Conservation (phyloP, 2,888 invertebrate genomes). For the Watsonalla cultraria region DNA sequence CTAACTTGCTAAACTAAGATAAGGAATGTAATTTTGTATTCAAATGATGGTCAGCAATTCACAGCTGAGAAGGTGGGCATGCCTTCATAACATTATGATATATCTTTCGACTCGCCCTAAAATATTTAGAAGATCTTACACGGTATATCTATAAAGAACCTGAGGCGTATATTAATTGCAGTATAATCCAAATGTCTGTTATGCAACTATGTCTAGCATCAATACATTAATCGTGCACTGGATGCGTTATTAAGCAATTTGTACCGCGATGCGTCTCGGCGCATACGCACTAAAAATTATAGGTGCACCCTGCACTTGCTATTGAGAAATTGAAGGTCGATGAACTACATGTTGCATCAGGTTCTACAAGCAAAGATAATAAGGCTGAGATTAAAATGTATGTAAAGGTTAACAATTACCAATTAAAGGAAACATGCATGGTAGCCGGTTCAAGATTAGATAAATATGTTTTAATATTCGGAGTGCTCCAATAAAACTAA, state of each 20-base stretch:
- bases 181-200: not conserved
- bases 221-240: conserved; percentile 20
- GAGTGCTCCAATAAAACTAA: too few species aligned
- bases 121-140: not conserved
- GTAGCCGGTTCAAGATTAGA: too few species aligned
- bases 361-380: not conserved
- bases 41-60: too few species aligned
- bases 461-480: too few species aligned
- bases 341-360: conserved; percentile 45
- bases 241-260: conserved; percentile 30
- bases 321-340: conserved; percentile 43
- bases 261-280: conserved; percentile 25
- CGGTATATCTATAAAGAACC: not conserved
- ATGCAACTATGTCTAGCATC: not conserved
- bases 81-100: not conserved
- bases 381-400: too few species aligned
- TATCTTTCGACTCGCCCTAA: not conserved
- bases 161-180: not conserved
- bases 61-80: too few species aligned
- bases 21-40: too few species aligned
- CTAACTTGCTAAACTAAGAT: too few species aligned
- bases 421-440: too few species aligned
- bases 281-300: conserved; percentile 48
- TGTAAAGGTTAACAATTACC: too few species aligned
- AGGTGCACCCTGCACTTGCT: conserved; percentile 41